A percentile compares a stretch with the other conserved stretches of the same genome.
Evolutionary conservation across 2,113 vertebrate genomes (phyloP).

Genomic region (Pollachius pollachius): DNA sequence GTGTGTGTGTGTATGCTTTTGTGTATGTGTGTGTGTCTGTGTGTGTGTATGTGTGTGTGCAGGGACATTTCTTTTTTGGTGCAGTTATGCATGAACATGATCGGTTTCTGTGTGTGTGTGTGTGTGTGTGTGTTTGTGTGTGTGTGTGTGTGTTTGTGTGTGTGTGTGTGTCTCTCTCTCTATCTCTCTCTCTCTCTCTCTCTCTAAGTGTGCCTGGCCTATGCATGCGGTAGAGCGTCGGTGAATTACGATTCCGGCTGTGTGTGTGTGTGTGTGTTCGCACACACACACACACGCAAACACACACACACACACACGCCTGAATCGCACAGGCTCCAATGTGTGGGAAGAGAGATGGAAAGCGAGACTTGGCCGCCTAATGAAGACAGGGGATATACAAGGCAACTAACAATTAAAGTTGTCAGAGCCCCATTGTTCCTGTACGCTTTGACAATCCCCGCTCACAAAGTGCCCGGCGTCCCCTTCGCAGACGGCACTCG

Average conservation of each 20-base stretch:
- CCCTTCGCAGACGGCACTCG: slow-evolving; percentile 38
- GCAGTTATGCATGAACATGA: neutral
- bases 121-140: no score
- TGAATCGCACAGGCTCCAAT: no score
- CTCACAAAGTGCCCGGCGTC: slow-evolving; percentile 37
- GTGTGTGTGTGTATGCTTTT: neutral
- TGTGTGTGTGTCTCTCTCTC: no score
- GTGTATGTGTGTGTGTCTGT: neutral
- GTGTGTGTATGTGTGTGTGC: neutral
- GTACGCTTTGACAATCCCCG: slow-evolving; percentile 44
- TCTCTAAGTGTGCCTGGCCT: no score
- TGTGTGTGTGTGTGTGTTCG: neutral
- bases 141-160: no score
- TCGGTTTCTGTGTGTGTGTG: neutral
- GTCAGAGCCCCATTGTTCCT: slow-evolving; percentile 51
- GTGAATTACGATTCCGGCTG: neutral
- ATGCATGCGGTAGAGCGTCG: neutral
- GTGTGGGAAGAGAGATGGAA: no score
- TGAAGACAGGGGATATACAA: slow-evolving; percentile 67
- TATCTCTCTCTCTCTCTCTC: no score
- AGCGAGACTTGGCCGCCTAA: slow-evolving; percentile 60
- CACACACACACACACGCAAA: no score
- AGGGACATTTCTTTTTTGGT: no score
- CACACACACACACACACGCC: no score
- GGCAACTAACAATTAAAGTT: slow-evolving; percentile 73